A percentile compares a stretch with the other conserved stretches of the same genome.
Conservation (phyloP, 2,797 vertebrate genomes). For the Diceros bicornis region DNA sequence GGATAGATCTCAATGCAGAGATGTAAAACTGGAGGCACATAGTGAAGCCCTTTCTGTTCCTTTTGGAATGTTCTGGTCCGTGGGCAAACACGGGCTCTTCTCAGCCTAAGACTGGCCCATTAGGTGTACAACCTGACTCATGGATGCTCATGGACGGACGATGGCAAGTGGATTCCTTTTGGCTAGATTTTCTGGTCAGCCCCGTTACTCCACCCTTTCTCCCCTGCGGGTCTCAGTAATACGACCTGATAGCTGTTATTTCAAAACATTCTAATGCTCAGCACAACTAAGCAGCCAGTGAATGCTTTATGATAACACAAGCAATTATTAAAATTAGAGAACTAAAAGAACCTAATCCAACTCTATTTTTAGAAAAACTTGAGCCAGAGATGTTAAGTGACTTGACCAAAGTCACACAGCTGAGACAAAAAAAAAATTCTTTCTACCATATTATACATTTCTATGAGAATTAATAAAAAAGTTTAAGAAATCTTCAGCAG, state of each 20-base stretch:
- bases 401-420: constrained; percentile 47
- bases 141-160: not conserved
- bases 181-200: not conserved
- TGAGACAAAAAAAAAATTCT: not conserved
- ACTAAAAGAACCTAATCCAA: not conserved
- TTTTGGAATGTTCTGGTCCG: not conserved
- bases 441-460: not conserved
- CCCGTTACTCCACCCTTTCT: not conserved
- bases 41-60: not conserved
- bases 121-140: not conserved
- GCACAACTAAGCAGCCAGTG: not conserved
- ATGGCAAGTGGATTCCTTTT: not conserved
- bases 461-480: not conserved
- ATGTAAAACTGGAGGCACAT: fast-evolving
- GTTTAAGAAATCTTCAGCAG: constrained; percentile 36
- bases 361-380: not conserved
- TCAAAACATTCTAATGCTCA: not conserved
- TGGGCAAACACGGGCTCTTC: not conserved
- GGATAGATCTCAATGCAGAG: constrained; percentile 59
- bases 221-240: not conserved
- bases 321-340: not conserved
- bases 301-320: not conserved
- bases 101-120: not conserved
- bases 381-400: constrained; percentile 42
- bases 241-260: not conserved